Base-by-base conservation (phyloP, 1,140 invertebrate species). In the Phortica variegata region DNA sequence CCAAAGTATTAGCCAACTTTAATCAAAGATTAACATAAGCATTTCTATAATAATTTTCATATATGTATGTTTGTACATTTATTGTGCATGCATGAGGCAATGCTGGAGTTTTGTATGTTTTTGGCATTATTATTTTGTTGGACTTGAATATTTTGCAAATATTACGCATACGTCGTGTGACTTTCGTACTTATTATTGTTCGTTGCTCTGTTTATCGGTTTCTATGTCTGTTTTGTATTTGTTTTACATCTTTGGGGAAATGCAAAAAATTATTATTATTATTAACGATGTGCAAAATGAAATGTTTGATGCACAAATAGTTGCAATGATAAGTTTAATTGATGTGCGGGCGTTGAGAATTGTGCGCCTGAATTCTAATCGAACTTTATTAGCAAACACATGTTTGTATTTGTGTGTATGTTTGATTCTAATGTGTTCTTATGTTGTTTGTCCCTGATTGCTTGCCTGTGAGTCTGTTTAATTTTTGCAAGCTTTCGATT, bases 61-160 rank as follows among this genome's bases (percentile, higher is more conserved):
- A 68, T 63, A 63, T 68, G 62, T 68, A 62, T 58, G 59, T 59
- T 59, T 54, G 52, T 41, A 53, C 49, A 42, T 47, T 40, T 58
- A 32, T 17, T n/a, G n/a, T n/a, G n/a, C n/a, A n/a, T n/a, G n/a
- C n/a, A n/a, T n/a, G n/a, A n/a, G n/a, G n/a, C n/a, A n/a, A n/a
- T n/a, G n/a, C n/a, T n/a, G n/a, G n/a, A n/a, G n/a, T n/a, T n/a
- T n/a, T n/a, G n/a, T n/a, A n/a, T n/a, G n/a, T n/a, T n/a, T n/a
- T n/a, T n/a, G n/a, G n/a, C n/a, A n/a, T n/a, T n/a, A n/a, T n/a
- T n/a, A n/a, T n/a, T n/a, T n/a, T n/a, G n/a, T n/a, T n/a, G 47
- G 48, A 61, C 66, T 66, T 49, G 68, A 68, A 68, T 63, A 68
- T 63, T n/a, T n/a, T n/a, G n/a, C n/a, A 68, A 68, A 68, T 68